Evolutionary conservation across 2,797 vertebrate genomes (phyloP).

Genomic region (Sebastes flavidus): DNA sequence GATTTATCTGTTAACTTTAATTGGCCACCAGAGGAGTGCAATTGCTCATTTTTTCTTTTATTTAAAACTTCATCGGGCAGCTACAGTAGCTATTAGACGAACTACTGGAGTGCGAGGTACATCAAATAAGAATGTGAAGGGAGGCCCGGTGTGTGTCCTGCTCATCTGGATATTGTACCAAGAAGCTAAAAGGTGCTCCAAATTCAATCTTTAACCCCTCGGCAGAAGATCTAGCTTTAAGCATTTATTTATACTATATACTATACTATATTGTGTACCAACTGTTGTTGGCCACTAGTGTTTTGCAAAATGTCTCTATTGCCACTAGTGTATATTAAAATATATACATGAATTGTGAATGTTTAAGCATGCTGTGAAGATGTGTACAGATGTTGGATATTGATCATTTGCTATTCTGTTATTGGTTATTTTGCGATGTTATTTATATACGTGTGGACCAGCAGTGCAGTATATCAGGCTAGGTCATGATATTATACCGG

Average conservation of each 20-base stretch:
- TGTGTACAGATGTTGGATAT: neutral
- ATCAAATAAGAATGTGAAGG: neutral
- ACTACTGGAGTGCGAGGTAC: neutral
- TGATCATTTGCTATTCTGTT: neutral
- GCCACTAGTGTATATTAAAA: neutral
- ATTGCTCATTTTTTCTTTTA: constrained; percentile 11
- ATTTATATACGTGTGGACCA: neutral
- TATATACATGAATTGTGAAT: neutral
- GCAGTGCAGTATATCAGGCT: neutral
- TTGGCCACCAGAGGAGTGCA: constrained; percentile 53
- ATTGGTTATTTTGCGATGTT: neutral
- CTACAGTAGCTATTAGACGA: fast-evolving
- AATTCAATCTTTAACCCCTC: neutral
- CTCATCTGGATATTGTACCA: neutral
- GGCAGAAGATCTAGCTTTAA: neutral
- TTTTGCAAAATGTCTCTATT: neutral
- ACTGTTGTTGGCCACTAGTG: neutral
- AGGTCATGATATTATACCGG: neutral
- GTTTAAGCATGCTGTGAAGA: neutral
- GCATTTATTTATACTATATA: neutral
- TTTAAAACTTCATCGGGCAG: neutral
- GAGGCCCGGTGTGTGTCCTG: neutral
- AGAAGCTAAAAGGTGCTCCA: fast-evolving
- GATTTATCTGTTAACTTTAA: constrained; percentile 51
- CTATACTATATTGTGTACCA: too few species aligned